These are phyloP conservation scores for Physella acuta DNA, from an alignment of 1,140 invertebrate genomes.

Conservation along the genomic window DNA sequence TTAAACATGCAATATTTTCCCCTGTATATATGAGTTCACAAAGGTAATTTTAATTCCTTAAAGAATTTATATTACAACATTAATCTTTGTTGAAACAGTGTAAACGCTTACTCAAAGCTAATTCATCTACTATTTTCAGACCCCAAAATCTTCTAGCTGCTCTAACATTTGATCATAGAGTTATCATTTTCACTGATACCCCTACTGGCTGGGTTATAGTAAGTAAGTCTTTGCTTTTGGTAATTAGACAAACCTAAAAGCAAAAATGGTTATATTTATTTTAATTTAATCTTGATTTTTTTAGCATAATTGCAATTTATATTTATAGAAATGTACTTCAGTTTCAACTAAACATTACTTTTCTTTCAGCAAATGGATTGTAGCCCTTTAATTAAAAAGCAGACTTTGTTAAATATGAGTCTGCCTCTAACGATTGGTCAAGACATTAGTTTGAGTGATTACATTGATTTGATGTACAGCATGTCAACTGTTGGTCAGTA, in stretches of 20 bases:
- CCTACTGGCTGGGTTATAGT: neutral
- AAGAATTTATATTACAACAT: neutral
- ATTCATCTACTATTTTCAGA: neutral
- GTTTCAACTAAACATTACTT: neutral
- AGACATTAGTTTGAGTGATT: neutral
- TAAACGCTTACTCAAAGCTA: neutral
- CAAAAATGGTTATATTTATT: neutral
- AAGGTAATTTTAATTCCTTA: neutral
- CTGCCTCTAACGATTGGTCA: slow-evolving; percentile 6
- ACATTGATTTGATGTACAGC: slow-evolving; percentile 10
- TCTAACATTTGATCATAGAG: neutral
- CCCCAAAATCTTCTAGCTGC: slow-evolving; percentile 2
- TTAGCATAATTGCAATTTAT: neutral
- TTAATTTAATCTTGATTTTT: neutral
- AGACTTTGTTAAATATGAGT: neutral
- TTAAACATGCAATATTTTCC: slow-evolving; percentile 8
- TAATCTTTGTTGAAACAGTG: neutral
- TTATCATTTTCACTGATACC: neutral
- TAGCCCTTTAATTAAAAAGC: slow-evolving; percentile 5
- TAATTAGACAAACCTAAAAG: neutral
- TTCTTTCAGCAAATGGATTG: too few species aligned
- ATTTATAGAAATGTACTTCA: neutral
- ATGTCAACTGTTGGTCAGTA: slow-evolving; percentile 17
- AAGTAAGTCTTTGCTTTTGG: neutral
- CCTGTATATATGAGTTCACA: neutral